Evolutionary conservation across 1,140 invertebrate species (phyloP).

Genomic region (Orussus abietinus): DNA sequence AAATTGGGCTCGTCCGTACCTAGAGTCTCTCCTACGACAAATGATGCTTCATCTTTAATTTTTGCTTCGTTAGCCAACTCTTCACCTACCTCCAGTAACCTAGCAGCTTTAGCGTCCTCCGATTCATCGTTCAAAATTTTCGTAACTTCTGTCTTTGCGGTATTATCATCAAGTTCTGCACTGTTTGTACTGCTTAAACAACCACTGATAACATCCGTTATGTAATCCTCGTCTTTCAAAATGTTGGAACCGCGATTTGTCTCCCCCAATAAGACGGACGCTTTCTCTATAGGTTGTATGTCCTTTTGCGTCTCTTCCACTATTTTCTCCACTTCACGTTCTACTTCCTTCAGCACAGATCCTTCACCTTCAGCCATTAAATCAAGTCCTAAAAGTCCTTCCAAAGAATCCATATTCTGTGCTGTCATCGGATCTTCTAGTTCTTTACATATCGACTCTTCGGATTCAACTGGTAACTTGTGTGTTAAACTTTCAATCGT

Average conservation of each 20-base stretch:
- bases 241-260: background rate
- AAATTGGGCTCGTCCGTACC: too few species aligned
- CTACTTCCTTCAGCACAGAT: conserved; percentile 12
- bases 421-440: conserved; percentile 16
- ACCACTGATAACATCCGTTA: conserved; percentile 21
- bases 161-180: conserved; percentile 14
- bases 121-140: too few species aligned
- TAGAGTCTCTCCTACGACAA: too few species aligned
- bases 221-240: conserved; percentile 11
- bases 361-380: conserved; percentile 25
- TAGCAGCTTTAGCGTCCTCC: too few species aligned
- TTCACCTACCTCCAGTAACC: too few species aligned
- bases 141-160: conserved; percentile 9
- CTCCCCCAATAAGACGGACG: background rate
- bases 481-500: conserved; percentile 16
- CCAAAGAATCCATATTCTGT: conserved; percentile 25
- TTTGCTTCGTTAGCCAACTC: too few species aligned
- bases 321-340: conserved; percentile 13
- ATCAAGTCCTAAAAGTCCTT: conserved; percentile 25
- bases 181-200: conserved; percentile 10
- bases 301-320: conserved; percentile 13
- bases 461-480: conserved; percentile 19
- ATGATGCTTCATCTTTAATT: too few species aligned
- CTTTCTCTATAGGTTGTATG: conserved; percentile 15
- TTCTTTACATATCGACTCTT: conserved; percentile 15